Conservation (phyloP, 2,888 invertebrate species). For the Holacanthella duospinosa region DNA sequence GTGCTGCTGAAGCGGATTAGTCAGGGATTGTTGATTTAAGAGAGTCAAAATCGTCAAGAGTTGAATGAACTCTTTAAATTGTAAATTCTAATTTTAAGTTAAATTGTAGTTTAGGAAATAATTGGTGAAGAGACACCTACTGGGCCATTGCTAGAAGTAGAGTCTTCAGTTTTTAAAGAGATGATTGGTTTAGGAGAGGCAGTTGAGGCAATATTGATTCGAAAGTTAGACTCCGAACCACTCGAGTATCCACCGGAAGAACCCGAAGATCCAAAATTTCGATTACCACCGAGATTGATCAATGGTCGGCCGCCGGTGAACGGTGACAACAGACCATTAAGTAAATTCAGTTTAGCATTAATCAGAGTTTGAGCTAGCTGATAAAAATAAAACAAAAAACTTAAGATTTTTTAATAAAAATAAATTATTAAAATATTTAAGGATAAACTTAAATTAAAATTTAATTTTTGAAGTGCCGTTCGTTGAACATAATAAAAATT, state of each 20-base stretch:
- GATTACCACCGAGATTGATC: constrained; percentile 32
- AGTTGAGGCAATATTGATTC: constrained; percentile 34
- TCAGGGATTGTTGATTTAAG: too few species aligned
- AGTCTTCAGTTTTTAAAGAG: constrained; percentile 21
- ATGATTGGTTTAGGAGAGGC: constrained; percentile 21
- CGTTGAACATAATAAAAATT: too few species aligned
- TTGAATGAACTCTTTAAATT: too few species aligned
- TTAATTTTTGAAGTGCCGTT: background rate
- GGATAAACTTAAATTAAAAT: background rate
- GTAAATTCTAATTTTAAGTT: too few species aligned
- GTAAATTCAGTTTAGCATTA: constrained; percentile 37
- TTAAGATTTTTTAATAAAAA: constrained; percentile 3
- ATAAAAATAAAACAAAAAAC: too few species aligned
- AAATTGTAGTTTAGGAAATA: constrained; percentile 23
- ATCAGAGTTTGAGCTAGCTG: constrained; percentile 37
- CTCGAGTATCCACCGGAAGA: constrained; percentile 24
- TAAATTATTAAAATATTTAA: background rate
- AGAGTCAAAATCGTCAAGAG: too few species aligned
- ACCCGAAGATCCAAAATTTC: constrained; percentile 20
- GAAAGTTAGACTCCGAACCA: constrained; percentile 37
- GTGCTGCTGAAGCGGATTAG: too few species aligned
- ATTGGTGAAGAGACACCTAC: constrained; percentile 38
- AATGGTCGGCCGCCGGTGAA: constrained; percentile 37
- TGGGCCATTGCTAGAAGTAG: constrained; percentile 21
- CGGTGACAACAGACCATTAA: constrained; percentile 37